Base-by-base conservation (phyloP, 1,140 invertebrate genomes). In the Scaptomyza pallida region DNA sequence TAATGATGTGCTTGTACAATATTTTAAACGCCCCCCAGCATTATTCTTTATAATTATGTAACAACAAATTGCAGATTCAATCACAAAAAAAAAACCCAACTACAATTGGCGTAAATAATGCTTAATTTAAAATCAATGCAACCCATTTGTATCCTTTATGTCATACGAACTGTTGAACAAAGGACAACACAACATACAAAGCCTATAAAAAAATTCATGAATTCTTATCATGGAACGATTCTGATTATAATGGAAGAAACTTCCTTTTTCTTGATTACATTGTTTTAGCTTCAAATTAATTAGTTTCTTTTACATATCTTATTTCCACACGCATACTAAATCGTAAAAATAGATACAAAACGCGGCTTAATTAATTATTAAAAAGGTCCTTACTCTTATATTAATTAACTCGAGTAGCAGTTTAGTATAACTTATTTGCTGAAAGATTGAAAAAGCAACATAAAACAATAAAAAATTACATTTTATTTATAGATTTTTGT, bases 61-160 rank as follows among this genome's bases (percentile, higher is more conserved):
- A 65, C 68, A 72, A 72, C 62, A 72, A 65, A 65, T 65, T 59
- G 63, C 55, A 37, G 41, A 55, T 41, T 51, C 45, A 65, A 59
- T 65, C 61, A 59, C 37, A 47, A 59, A 65, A 51, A 23, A 26
- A 37, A n/a, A n/a, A n/a, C 3, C n/a, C 26, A 43, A 41, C 63
- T 33, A 30, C 21, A 41, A 19, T n/a, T 12, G 19, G 12, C 43
- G 21, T 48, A 19, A 40, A 50, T 17, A 57, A 55, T 17, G 37
- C 37, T 19, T 30, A 23, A 69, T 63, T 63, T 33, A 47, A 48
- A 62, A 62, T 37, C 10, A 55, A 35, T 63, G 26, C 2, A 19
- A 19, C 16, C 5, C 5, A 15, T 54, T 63, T 55, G 5, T 10
- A 12, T 13, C 9, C 35, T 21, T 2, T 15, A 5, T 9, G 5